Base-by-base conservation (phyloP, 2,797 vertebrate species). In the Sarcoramphus papa region DNA sequence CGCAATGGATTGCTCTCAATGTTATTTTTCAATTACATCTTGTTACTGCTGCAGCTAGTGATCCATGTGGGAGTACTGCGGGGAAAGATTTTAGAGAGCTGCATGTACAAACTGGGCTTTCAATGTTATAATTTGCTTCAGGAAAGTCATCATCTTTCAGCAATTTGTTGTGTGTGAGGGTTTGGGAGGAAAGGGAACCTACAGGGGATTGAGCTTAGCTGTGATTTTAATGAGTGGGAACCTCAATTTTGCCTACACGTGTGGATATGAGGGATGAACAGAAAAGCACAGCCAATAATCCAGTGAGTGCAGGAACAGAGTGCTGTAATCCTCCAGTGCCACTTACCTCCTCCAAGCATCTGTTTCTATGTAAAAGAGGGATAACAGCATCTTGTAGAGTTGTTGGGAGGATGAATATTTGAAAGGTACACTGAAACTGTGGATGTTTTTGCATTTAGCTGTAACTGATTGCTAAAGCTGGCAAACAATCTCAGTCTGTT, bases 391-490 rank as follows among this genome's bases (percentile, higher is more conserved):
- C 37, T 70, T 6, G 7, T 9, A 41, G 74, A 70, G 31, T 9
- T 57, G 23, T 87, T 74, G 30, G 47, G 57, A 92, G 37, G 15
- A 84, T 60, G n/a, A 20, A 28, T 70, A 35, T 47, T 72, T 77
- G 25, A 78, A 72, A 94, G 27, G 13, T 45, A 81, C 22, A 17
- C 28, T 62, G 70, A 95, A 86, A 88, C 43, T 35, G 31, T 25
- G 35, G 15, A 53, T 67, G 23, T 31, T 84, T 84, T 70, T 69
- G 27, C 56, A 74, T 85, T 92, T 72, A 88, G 37, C 23, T 76
- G 53, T 69, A 83, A 87, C 3, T 60, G 54, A 84, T 85, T 84
- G 88, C 74, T 94, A 87, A 95, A 87, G 67, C 64, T 88, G 84
- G 62, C 68, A 90, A 94, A 51, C 11, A 85, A n/a, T 76, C 40